phyloP scores from a whole-genome alignment of 2,797 vertebrate species.

The Fundulus diaphanus region DNA sequence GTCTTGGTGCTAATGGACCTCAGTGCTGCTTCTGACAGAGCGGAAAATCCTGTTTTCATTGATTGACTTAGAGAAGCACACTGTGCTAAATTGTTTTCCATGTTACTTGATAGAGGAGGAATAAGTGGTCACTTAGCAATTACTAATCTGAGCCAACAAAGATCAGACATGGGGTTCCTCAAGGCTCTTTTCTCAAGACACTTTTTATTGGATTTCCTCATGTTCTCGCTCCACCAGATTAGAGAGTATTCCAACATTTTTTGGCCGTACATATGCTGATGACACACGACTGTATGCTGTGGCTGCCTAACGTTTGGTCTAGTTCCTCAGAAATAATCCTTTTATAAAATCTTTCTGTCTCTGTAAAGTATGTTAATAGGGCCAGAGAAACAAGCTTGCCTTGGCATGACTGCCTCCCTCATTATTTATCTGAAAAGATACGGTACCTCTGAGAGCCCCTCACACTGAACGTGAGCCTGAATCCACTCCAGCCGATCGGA shows the following conservation, averaged over 20 bases:
- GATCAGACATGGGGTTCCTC: background rate
- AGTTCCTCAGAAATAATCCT: background rate
- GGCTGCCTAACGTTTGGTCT: background rate
- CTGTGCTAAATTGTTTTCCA: background rate
- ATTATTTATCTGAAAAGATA: background rate
- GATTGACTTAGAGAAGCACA: background rate
- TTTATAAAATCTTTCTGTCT: background rate
- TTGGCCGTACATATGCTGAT: background rate
- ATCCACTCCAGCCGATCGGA: conserved; percentile 98
- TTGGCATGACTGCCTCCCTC: background rate
- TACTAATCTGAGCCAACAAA: background rate
- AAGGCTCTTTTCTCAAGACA: background rate
- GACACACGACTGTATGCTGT: background rate
- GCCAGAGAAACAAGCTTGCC: background rate
- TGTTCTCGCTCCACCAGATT: background rate
- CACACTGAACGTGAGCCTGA: conserved; percentile 96
- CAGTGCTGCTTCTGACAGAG: background rate
- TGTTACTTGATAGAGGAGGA: background rate
- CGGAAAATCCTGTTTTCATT: background rate
- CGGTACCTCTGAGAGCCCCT: conserved; percentile 94
- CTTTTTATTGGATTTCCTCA: background rate
- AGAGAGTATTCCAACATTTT: background rate
- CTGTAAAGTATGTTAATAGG: background rate
- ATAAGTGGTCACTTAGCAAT: background rate
- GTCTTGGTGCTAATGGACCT: background rate